These are phyloP conservation scores for Plodia interpunctella DNA, from an alignment of 1,140 invertebrate genomes.

Conservation along the genomic window DNA sequence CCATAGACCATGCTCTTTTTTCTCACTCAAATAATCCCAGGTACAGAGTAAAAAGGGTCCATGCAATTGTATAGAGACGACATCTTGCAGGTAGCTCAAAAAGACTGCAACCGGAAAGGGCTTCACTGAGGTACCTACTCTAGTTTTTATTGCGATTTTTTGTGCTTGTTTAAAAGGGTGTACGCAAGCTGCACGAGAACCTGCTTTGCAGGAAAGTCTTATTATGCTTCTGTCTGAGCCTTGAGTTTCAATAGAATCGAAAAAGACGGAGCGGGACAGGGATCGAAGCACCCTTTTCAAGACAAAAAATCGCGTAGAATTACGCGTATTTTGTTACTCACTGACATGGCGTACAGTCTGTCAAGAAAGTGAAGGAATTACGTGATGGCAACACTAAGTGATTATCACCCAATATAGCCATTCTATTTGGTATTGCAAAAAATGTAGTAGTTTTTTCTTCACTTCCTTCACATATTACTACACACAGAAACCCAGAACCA, in stretches of 20 bases:
- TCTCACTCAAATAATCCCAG: background rate
- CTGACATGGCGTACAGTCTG: too few relatives aligned
- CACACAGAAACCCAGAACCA: too few relatives aligned
- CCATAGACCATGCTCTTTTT: background rate
- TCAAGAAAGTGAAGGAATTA: too few relatives aligned
- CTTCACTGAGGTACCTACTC: slow-evolving; percentile 2
- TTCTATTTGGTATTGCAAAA: too few relatives aligned
- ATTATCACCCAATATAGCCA: too few relatives aligned
- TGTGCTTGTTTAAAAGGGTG: background rate
- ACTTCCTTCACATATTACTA: too few relatives aligned
- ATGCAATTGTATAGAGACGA: background rate
- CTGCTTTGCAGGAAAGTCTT: slow-evolving; percentile 5
- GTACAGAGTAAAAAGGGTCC: background rate
- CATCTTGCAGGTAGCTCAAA: background rate
- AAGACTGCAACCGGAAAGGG: background rate
- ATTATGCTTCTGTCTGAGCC: background rate
- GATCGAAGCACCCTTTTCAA: background rate
- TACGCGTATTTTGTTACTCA: too few relatives aligned
- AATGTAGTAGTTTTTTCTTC: too few relatives aligned
- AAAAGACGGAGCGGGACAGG: too few relatives aligned
- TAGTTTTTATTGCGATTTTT: slow-evolving; percentile 6
- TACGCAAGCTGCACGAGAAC: slow-evolving; percentile 6
- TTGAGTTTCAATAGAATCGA: background rate
- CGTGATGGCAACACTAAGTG: too few relatives aligned
- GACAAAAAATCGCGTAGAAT: too few relatives aligned